Evolutionary conservation across 2,113 vertebrate species (phyloP), one percentile per base, ranked within the genome.

Genomic region (Daboia siamensis): DNA sequence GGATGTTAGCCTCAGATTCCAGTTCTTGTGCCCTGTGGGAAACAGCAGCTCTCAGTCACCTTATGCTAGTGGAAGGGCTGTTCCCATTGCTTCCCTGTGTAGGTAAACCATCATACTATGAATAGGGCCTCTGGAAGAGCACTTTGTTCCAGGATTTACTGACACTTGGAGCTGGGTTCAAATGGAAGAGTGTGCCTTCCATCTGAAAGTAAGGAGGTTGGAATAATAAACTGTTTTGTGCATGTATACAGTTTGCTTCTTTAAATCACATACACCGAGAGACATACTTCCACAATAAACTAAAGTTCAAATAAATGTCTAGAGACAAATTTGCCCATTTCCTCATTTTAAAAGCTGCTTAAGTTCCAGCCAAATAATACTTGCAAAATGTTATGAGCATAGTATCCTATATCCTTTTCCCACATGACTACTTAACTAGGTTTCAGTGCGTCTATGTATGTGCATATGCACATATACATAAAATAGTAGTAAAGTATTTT

Each of bases 371-470:
- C 92, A 86, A n/a, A 61, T 90, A 87, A 93, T 15, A 48, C 92
- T 93, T 86, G 29, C 55, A 93, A 95, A 95, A 90, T 64, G 84
- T 13, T 39, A 51, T 20, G 6, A 57, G 88, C 61, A 39, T 61
- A 90, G 57, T 51, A 85, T 85, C 48, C 93, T 96, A 96, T 91
- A 94, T 93, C 93, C 89, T 95, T 90, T 90, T 15, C 93, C 91
- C 94, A 92, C 29, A 88, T 93, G 95, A 95, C 94, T 86, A 95
- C 91, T 96, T 96, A 96, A 96, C 84, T 57, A 90, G 87, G 92
- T 13, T 48, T 89, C 69, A 89, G 26, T 89, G 54, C 59, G 54
- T 85, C 69, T 92, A 59, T 46, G 57, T 46, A 10, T 33, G 6
- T 3, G 8, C 10, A 54, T 88, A 91, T 61, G 56, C 21, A 48